Evolutionary conservation across 2,113 vertebrate genomes (phyloP).

Genomic region (Setophaga kirtlandii): DNA sequence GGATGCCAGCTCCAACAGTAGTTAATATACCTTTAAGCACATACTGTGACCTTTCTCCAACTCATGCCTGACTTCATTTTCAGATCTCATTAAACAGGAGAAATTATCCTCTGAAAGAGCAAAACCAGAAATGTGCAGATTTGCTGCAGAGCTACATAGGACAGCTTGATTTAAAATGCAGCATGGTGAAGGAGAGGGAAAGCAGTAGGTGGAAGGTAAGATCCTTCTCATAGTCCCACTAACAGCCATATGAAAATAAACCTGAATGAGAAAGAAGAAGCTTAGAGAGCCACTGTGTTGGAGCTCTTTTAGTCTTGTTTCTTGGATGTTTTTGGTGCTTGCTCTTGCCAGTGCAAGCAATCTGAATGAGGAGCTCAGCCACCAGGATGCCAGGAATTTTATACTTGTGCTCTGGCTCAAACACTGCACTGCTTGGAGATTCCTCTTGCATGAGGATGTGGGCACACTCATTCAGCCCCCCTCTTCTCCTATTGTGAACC

Average conservation of each 20-base stretch:
- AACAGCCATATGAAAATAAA: conserved; percentile 1
- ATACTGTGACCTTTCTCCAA: conserved; percentile 80
- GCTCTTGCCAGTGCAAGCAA: background rate
- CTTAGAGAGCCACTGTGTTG: background rate
- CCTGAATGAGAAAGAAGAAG: background rate
- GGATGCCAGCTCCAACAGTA: conserved; percentile 68
- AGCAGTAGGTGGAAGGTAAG: background rate
- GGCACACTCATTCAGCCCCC: background rate
- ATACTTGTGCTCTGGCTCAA: background rate
- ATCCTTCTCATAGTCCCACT: background rate
- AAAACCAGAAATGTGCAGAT: conserved; percentile 75
- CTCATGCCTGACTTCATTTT: conserved; percentile 84
- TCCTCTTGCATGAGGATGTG: background rate
- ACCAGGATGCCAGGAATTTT: background rate
- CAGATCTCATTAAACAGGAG: conserved; percentile 82
- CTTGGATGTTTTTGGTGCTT: background rate
- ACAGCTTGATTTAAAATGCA: conserved; percentile 75
- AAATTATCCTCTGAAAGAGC: conserved; percentile 81
- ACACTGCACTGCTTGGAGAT: background rate
- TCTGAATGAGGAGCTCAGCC: background rate
- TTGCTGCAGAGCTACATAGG: conserved; percentile 67
- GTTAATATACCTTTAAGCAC: conserved; percentile 81
- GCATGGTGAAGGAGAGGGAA: conserved; percentile 10
- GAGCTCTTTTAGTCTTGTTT: background rate
- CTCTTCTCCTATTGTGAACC: background rate